Evolutionary conservation across 1,140 invertebrate species (phyloP), one percentile per base, ranked within the genome.

Genomic region (Drosophila eugracilis): DNA sequence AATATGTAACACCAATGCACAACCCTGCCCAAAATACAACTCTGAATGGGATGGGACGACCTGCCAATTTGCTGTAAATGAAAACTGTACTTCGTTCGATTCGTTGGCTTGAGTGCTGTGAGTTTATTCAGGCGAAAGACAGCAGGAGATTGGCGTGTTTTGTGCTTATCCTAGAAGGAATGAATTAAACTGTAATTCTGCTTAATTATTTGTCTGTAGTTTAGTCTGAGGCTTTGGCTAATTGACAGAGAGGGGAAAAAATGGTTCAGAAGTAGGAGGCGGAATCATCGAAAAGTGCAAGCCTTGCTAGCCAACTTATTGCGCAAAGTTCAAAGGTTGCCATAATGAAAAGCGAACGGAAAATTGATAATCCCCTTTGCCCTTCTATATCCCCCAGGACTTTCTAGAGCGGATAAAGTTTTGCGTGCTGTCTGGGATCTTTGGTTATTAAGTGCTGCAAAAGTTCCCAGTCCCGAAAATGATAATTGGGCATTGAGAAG

Each of bases 381-480:
- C 42, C 19, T 26, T 15, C 17, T 15, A 7, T n/a, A 26, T 26
- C 19, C 45, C 24, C 28, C 41, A 39, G 39, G 44, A 59, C 44
- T 39, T 50, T 47, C 62, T 54, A 5, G 37, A 45, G 55, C 41
- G 78, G 81, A 81, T 86, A 88, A 86, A 86, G 70, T 88, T 86
- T 81, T 66, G 65, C 54, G 62, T 36, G 26, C 60, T 70, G 50
- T 62, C 70, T 71, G 65, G 34, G 37, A 53, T 63, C 53, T 30
- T 42, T 41, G 76, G 84, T 86, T 86, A 85, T 86, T 85, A 85
- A 85, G 81, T 85, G 83, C 67, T 52, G 62, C 81, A 75, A 86
- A 85, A 86, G 77, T 85, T 85, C 53, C 77, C 22, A 50, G 63
- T 67, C 75, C 76, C 84, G 60, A 85, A 74, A 85, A 86, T 86